Evolutionary conservation across 2,797 vertebrate genomes (phyloP).

Genomic region (Geotrypetes seraphini): DNA sequence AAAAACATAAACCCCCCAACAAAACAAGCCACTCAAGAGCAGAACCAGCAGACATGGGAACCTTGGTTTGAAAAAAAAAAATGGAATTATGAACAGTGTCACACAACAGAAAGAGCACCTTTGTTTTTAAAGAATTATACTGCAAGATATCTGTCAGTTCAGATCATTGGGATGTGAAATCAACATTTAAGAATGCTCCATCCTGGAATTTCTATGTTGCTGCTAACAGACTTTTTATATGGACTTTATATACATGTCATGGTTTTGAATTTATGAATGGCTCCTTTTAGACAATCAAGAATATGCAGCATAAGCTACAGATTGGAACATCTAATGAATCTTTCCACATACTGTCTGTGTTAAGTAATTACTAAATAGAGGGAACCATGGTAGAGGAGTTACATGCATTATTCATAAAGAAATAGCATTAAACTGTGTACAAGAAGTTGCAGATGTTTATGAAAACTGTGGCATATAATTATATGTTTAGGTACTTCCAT

Average conservation of each 20-base stretch:
- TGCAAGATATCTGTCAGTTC: constrained; percentile 41
- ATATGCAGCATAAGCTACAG: too few relatives aligned
- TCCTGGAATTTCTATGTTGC: constrained; percentile 34
- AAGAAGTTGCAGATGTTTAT: constrained; percentile 31
- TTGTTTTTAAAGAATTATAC: constrained; percentile 40
- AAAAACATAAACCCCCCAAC: too few relatives aligned
- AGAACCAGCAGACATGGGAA: constrained; percentile 48
- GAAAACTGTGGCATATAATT: constrained; percentile 46
- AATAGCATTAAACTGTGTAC: constrained; percentile 21
- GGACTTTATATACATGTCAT: too few relatives aligned
- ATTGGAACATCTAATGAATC: too few relatives aligned
- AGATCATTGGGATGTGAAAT: constrained; percentile 29
- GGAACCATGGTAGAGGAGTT: constrained; percentile 24
- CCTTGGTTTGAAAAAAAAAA: constrained; percentile 43
- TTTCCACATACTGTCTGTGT: too few relatives aligned
- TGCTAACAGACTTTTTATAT: constrained; percentile 29
- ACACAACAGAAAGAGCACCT: constrained; percentile 63
- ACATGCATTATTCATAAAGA: constrained; percentile 19
- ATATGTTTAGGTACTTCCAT: constrained; percentile 48
- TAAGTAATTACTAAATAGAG: constrained; percentile 24
- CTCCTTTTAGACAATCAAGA: constrained; percentile 26
- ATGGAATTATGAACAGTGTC: constrained; percentile 53
- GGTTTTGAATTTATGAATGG: constrained; percentile 21
- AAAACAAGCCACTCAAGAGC: constrained; percentile 53
- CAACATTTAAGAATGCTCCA: too few relatives aligned